Base-by-base conservation (phyloP, 2,888 invertebrate genomes). In the Willowsia nigromaculata region DNA sequence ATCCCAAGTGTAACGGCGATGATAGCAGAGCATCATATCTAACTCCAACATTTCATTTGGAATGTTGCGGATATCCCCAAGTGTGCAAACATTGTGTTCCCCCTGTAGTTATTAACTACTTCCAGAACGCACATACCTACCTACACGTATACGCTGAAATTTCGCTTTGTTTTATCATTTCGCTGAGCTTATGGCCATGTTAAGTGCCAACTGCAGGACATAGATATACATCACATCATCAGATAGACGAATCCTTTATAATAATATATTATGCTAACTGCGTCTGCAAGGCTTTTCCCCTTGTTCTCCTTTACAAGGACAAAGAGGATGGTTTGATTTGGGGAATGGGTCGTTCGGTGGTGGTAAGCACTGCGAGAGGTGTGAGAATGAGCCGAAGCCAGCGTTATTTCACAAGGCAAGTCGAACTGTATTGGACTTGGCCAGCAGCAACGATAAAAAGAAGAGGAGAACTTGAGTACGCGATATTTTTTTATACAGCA, bases 301-400 rank as follows among this genome's bases (percentile, higher is more conserved):
- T 85, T 62, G 85, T 85, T 85, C 76, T 56, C 74, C 53, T 56
- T 62, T 33, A 43, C 43, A 62, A 78, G 62, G 78, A 65, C 40
- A 83, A 65, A 18, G 47, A 47, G 83, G 65, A 47, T 83, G 40
- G 47, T 53, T 78, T 30, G 50, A 33, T 78, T 53, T 50, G 78
- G 53, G 53, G 50, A 78, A 78, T 30, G 53, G 78, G 78, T 47
- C 47, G 74, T 74, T 40, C 40, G 74, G 74, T 43, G 74, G 40
- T 65, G 33, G 33, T 33, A 65, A 43, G 53, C 4, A 78, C 22
- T 25, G 37, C 4, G 25, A 78, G 27, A 43, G 47, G 25, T 40
- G 9, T 68, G 74, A 43, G 22, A 40, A 9, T n/a, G 33, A n/a
- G n/a, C n/a, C n/a, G n/a, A 71, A 71, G 18, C 40, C 18, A 40